Evolutionary conservation across 2,888 invertebrate genomes (phyloP).

Genomic region (Galeopsomyia nigrocyanea): DNA sequence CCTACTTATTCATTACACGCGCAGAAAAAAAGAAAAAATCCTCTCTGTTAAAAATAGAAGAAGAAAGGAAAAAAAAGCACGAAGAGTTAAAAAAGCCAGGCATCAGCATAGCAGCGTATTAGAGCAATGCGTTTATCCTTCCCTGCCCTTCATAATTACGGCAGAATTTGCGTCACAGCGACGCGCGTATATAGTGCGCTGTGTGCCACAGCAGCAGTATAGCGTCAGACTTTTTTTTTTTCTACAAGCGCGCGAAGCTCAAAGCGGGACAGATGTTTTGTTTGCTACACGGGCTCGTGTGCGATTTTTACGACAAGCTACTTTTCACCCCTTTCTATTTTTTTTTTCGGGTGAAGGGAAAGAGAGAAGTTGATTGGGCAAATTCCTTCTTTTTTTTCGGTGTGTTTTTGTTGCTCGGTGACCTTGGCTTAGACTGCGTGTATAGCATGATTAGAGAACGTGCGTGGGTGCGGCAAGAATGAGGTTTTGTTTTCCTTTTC

Average conservation of each 20-base stretch:
- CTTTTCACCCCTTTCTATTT: too few species aligned
- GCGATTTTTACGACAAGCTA: neutral
- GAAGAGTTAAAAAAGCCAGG: too few species aligned
- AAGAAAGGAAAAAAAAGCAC: neutral
- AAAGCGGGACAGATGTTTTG: neutral
- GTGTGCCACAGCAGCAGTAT: too few species aligned
- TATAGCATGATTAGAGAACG: too few species aligned
- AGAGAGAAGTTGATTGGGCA: too few species aligned
- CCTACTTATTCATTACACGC: neutral
- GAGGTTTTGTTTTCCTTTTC: too few species aligned
- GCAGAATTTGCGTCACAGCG: slow-evolving; percentile 24
- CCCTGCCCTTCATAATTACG: slow-evolving; percentile 31
- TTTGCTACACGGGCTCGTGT: neutral
- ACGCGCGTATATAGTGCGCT: neutral
- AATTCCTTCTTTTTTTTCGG: too few species aligned
- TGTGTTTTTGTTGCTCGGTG: too few species aligned
- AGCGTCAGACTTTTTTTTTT: neutral
- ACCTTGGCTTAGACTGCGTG: too few species aligned
- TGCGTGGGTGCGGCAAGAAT: too few species aligned
- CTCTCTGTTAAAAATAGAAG: neutral
- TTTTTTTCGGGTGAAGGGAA: too few species aligned
- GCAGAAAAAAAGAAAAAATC: neutral
- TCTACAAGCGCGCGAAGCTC: neutral
- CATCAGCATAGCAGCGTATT: neutral
- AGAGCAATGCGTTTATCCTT: slow-evolving; percentile 31